These are phyloP conservation scores for Chymomyza fuscimana DNA, from an alignment of 2,888 invertebrate genomes.

Conservation along the genomic window DNA sequence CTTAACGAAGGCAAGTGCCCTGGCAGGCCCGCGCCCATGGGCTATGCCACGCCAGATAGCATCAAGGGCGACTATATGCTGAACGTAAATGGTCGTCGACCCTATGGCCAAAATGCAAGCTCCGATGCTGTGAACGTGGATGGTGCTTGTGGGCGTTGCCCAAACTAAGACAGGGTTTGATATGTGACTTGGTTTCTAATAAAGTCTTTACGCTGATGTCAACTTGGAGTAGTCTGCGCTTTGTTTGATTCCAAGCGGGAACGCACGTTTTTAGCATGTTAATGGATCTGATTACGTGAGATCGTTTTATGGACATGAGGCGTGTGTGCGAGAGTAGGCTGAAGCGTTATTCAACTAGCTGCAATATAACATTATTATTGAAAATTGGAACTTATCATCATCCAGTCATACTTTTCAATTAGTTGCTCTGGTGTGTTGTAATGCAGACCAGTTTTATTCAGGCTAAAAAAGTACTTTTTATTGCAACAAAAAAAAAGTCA, in stretches of 20 bases:
- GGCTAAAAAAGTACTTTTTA: too few species aligned
- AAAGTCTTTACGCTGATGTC: neutral
- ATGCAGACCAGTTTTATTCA: too few species aligned
- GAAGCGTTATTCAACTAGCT: too few species aligned
- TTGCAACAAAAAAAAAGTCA: too few species aligned
- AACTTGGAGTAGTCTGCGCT: neutral
- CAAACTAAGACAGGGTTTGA: neutral
- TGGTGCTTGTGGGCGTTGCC: conserved; percentile 21
- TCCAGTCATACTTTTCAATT: too few species aligned
- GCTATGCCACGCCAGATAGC: conserved; percentile 44
- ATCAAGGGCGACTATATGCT: conserved; percentile 65
- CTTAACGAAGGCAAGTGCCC: conserved; percentile 46
- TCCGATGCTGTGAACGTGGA: neutral
- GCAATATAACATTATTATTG: too few species aligned
- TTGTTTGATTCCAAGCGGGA: neutral
- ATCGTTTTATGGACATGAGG: too few species aligned
- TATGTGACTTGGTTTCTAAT: neutral
- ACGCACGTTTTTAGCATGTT: neutral
- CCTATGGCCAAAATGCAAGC: conserved; percentile 56
- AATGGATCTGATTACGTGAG: neutral
- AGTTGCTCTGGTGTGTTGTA: too few species aligned
- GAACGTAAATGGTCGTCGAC: conserved; percentile 48
- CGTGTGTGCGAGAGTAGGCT: too few species aligned
- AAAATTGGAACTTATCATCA: too few species aligned
- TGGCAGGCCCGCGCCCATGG: conserved; percentile 54